Conservation (phyloP, 2,113 vertebrate species). For the Prolemur simus region DNA sequence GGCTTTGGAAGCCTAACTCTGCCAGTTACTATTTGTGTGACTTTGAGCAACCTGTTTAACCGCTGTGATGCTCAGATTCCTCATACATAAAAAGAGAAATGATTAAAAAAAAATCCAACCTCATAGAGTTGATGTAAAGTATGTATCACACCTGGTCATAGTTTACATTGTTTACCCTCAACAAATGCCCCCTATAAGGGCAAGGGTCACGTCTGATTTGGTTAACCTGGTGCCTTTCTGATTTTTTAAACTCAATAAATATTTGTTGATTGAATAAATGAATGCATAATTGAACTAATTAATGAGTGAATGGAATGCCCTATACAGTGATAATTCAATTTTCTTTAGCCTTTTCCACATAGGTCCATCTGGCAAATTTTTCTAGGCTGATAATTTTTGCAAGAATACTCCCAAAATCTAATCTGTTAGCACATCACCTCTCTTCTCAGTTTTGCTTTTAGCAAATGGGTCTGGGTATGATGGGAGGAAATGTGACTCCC, state of each 20-base stretch:
- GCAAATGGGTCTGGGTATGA: not conserved
- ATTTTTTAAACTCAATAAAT: constrained; percentile 17
- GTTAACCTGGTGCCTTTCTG: not conserved
- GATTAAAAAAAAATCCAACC: not conserved
- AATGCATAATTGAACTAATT: constrained; percentile 16
- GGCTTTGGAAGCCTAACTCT: not conserved
- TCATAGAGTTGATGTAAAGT: not conserved
- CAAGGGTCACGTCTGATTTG: not conserved
- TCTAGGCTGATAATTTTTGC: constrained; percentile 2
- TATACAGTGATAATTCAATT: not conserved
- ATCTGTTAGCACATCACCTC: not conserved
- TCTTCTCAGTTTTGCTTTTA: constrained; percentile 14
- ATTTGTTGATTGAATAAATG: constrained; percentile 37
- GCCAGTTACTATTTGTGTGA: not conserved
- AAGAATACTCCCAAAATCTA: not conserved
- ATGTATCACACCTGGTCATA: not conserved
- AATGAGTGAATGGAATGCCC: not conserved
- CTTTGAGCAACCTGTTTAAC: not conserved
- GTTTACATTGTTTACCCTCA: not conserved
- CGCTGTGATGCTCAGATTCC: not conserved
- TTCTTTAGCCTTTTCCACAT: not conserved
- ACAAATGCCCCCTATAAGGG: not conserved
- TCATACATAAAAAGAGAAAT: constrained; percentile 3
- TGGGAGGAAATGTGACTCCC: not conserved
- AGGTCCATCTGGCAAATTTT: not conserved